Evolutionary conservation across 2,113 vertebrate genomes (phyloP).

Genomic region (Microcebus jonahi): DNA sequence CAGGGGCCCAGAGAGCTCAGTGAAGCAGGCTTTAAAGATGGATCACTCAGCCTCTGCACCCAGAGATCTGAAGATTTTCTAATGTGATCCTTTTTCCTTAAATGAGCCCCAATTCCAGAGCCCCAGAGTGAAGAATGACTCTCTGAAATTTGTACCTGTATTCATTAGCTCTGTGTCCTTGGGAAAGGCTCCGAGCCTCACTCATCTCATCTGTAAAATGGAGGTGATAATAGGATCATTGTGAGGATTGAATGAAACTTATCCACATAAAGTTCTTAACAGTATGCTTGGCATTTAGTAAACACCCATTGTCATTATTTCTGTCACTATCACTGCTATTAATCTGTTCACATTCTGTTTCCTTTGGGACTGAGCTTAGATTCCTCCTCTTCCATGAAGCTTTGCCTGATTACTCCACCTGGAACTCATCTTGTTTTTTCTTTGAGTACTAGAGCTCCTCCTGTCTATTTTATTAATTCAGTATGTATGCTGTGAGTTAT

Average conservation of each 20-base stretch:
- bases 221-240: neutral
- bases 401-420: neutral
- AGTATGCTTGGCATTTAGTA: neutral
- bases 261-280: neutral
- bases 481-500: neutral
- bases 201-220: conserved; percentile 8
- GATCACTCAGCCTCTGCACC: neutral
- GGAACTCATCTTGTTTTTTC: neutral
- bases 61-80: conserved; percentile 42
- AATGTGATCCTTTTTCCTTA: neutral
- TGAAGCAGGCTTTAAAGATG: neutral
- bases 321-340: neutral
- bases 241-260: neutral
- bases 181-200: neutral
- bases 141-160: conserved; percentile 29
- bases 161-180: neutral
- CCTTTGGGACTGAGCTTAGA: neutral
- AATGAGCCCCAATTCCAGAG: neutral
- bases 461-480: conserved; percentile 8
- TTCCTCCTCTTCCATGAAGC: neutral
- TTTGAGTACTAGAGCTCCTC: neutral
- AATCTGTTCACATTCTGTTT: neutral
- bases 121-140: neutral
- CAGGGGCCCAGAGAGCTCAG: neutral
- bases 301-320: neutral